phyloP scores from a whole-genome alignment of 2,797 vertebrate species.

The Telmatherina bonti region DNA sequence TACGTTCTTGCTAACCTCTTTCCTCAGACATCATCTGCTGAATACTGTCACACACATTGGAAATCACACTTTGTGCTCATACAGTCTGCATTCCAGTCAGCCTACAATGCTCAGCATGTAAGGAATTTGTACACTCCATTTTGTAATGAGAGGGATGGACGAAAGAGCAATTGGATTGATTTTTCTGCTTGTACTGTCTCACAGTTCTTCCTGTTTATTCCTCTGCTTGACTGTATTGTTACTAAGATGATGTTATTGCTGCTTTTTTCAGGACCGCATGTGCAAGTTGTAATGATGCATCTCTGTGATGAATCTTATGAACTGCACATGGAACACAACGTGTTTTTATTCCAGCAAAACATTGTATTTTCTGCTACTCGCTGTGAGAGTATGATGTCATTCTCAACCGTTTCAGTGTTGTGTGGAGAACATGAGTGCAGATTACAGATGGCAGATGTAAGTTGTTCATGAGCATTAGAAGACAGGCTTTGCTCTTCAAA shows the following conservation, averaged over 20 bases:
- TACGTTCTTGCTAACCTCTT: constrained; percentile 69
- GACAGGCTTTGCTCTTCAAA: constrained; percentile 35
- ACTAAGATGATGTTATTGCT: constrained; percentile 51
- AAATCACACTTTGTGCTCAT: constrained; percentile 58
- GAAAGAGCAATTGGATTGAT: constrained; percentile 69
- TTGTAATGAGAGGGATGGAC: constrained; percentile 56
- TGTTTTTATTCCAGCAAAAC: constrained; percentile 18
- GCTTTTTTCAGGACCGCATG: constrained; percentile 58
- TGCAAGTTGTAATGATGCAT: constrained; percentile 37
- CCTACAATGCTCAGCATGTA: constrained; percentile 71
- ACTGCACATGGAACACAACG: constrained; percentile 3
- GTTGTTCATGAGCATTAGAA: constrained; percentile 22
- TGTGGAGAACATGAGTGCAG: constrained; percentile 2
- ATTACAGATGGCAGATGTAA: constrained; percentile 36
- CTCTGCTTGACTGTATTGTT: constrained; percentile 51
- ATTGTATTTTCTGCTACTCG: constrained; percentile 14
- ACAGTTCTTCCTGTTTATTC: constrained; percentile 57
- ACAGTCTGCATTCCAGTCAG: constrained; percentile 73
- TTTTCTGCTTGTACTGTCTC: constrained; percentile 60
- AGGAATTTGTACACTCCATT: constrained; percentile 69
- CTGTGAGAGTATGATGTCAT: background rate
- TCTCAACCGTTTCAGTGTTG: constrained; percentile 9
- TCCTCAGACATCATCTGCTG: constrained; percentile 54
- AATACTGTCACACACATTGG: constrained; percentile 66
- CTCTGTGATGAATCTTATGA: constrained; percentile 27